Evolutionary conservation across 2,113 vertebrate species (phyloP).

Genomic region (Lanius collurio): DNA sequence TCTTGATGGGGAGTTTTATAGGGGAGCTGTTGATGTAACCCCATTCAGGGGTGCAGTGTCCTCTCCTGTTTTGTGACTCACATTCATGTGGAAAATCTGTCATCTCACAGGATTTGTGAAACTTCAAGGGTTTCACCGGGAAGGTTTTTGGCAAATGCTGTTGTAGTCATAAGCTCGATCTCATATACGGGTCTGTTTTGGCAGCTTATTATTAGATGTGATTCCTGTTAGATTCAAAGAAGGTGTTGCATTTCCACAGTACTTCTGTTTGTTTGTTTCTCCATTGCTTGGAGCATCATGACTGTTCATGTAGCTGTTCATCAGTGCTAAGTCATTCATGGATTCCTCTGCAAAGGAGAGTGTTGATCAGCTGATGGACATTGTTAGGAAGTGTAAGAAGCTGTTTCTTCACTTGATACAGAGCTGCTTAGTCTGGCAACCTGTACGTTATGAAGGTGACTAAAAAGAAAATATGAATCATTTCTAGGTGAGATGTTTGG

Average conservation of each 20-base stretch:
- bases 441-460: neutral
- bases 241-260: neutral
- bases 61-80: neutral
- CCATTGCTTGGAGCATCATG: neutral
- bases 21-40: neutral
- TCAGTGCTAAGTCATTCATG: neutral
- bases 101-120: neutral
- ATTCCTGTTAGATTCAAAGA: neutral
- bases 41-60: neutral
- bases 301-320: neutral
- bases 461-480: neutral
- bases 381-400: neutral
- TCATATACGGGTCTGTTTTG: neutral
- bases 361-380: neutral
- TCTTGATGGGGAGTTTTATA: neutral
- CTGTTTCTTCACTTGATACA: neutral
- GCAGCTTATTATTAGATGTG: neutral
- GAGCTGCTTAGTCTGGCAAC: neutral
- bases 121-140: neutral
- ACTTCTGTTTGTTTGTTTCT: neutral
- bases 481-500: neutral
- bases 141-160: neutral
- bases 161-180: neutral
- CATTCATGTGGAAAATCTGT: neutral
- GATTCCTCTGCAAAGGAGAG: neutral